phyloP scores from a whole-genome alignment of 2,113 vertebrate species.

The Cettia cetti region DNA sequence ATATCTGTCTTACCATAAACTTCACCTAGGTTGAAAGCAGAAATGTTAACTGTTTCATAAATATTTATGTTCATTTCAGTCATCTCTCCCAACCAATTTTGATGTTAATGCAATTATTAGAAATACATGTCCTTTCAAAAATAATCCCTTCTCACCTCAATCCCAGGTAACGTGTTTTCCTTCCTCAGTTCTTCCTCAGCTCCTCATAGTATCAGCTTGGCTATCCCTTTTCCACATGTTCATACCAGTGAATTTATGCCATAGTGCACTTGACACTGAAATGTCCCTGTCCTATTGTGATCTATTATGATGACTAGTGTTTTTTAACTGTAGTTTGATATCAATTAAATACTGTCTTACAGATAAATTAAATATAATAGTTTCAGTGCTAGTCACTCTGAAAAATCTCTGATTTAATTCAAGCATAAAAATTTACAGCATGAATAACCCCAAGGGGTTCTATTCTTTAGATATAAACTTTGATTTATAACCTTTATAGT shows the following conservation, averaged over 20 bases:
- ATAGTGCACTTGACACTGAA: neutral
- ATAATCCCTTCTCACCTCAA: neutral
- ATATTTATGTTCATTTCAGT: neutral
- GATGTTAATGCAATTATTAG: neutral
- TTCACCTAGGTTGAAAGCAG: neutral
- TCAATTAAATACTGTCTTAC: neutral
- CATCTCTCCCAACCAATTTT: neutral
- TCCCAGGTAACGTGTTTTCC: rapidly evolving
- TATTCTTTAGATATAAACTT: neutral
- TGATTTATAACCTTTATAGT: neutral
- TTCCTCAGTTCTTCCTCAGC: neutral
- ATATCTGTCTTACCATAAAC: neutral
- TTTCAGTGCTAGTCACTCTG: neutral
- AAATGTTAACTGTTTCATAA: neutral
- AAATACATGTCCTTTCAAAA: neutral
- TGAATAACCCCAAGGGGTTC: neutral
- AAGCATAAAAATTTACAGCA: neutral
- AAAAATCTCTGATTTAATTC: neutral
- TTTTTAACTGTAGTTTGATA: neutral
- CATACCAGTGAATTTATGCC: neutral
- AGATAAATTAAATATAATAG: neutral
- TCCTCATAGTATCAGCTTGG: neutral
- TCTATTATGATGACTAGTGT: neutral
- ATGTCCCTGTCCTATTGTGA: neutral
- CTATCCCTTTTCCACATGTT: neutral